Evolutionary conservation across 1,140 invertebrate species (phyloP), one percentile per base, ranked within the genome.

Genomic region (Lordiphosa mommai): DNA sequence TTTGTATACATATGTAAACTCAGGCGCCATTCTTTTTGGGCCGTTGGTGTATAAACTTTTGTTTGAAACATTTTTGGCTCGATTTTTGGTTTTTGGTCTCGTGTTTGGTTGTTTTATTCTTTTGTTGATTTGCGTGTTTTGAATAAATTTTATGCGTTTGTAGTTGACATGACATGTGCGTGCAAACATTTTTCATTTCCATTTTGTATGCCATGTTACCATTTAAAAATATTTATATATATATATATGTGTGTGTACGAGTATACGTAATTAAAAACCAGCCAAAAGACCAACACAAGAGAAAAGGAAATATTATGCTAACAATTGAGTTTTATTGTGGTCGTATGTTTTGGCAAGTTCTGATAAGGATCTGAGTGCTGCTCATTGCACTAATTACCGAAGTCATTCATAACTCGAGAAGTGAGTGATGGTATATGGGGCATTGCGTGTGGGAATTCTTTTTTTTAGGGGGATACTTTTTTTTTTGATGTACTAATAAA

Each of bases 111-210:
- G 27, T 49, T 34, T 33, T 44, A 43, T 72, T 69, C 60, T 60
- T 63, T 71, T 69, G 72, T 64, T 55, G 58, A 72, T 59, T 84
- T 77, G 77, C 77, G 77, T 82, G 77, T 82, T 84, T 63, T 55
- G 77, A 74, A 84, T 84, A 84, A 84, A 84, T 76, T 77, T 82
- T 77, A 84, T 82, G 77, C 77, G 77, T 82, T 82, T 77, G 67
- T 73, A 82, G 77, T 84, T 84, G 77, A 82, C 77, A 82, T 82
- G 77, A 82, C 77, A 82, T 84, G 77, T 82, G 77, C 77, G 77
- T 82, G 77, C 77, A 84, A 82, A 71, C 77, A 84, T 82, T 82
- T 77, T 70, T 82, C 72, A 82, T 82, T 84, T 72, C 63, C 79
- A 82, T 84, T 77, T 64, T 68, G 79, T 84, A 72, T 77, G 72